A percentile compares a stretch with the other conserved stretches of the same genome.
phyloP scores from a whole-genome alignment of 2,888 invertebrate species.

The Leucophenga montana region DNA sequence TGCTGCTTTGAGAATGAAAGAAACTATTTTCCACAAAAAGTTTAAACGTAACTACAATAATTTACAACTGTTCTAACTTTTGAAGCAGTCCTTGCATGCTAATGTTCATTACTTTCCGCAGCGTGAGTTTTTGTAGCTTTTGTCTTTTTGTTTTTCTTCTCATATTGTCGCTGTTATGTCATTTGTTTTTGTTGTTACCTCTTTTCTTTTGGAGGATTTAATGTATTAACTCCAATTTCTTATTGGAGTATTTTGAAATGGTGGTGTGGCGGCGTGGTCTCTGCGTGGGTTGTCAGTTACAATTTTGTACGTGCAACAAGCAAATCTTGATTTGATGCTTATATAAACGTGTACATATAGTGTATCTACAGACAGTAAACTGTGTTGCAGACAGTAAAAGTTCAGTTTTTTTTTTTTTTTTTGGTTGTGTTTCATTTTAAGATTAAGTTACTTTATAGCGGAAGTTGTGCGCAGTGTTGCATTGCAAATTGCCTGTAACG shows the following conservation, averaged over 20 bases:
- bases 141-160: constrained; percentile 24
- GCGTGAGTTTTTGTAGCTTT: constrained; percentile 38
- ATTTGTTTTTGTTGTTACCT: constrained; percentile 30
- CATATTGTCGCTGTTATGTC: constrained; percentile 26
- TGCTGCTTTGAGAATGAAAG: no score
- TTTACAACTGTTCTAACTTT: no score
- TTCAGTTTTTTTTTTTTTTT: no score
- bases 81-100: no score
- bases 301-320: constrained; percentile 13
- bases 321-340: constrained; percentile 1
- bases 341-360: no score
- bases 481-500: constrained; percentile 53
- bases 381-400: no score
- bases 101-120: constrained; percentile 45
- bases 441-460: constrained; percentile 36
- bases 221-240: constrained; percentile 20
- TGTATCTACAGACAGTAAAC: no score
- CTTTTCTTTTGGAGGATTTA: constrained; percentile 40
- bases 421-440: no score
- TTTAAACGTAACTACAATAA: no score
- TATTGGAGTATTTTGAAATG: constrained; percentile 46
- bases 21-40: no score
- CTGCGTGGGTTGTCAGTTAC: constrained; percentile 13
- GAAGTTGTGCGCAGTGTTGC: constrained; percentile 63
- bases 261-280: constrained; percentile 41